These are phyloP conservation scores for Microcebus lehilahytsara DNA, from an alignment of 2,113 vertebrate genomes.

Conservation along the genomic window DNA sequence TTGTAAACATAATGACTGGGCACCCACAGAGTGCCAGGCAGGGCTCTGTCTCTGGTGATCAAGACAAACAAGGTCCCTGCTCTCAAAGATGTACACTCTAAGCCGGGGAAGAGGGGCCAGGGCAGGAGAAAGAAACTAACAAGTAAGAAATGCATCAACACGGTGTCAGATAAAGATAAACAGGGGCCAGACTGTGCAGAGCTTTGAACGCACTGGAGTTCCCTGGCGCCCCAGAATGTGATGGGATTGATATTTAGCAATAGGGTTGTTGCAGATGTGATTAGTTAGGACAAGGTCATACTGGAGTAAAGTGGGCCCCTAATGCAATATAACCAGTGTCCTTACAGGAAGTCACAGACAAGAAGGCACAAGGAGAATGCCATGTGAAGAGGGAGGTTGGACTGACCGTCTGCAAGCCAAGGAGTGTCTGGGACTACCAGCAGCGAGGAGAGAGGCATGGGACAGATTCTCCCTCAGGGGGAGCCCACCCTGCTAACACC, in stretches of 20 bases:
- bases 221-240: not conserved
- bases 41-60: not conserved
- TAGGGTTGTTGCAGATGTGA: not conserved
- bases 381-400: not conserved
- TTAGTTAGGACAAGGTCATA: not conserved
- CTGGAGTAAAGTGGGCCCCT: not conserved
- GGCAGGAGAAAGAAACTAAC: not conserved
- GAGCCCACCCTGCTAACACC: not conserved
- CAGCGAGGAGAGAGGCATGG: not conserved
- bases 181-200: not conserved
- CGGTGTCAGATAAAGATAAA: not conserved
- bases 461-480: not conserved
- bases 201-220: not conserved
- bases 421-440: not conserved
- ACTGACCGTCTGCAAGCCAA: not conserved
- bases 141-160: not conserved
- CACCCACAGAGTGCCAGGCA: not conserved
- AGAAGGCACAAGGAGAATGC: not conserved
- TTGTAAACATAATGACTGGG: not conserved
- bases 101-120: fast-evolving
- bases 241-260: not conserved
- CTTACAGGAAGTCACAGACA: not conserved
- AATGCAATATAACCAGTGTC: not conserved
- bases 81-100: not conserved
- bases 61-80: not conserved